phyloP scores from a whole-genome alignment of 2,888 invertebrate species.

The Drosophila melanocephala region DNA sequence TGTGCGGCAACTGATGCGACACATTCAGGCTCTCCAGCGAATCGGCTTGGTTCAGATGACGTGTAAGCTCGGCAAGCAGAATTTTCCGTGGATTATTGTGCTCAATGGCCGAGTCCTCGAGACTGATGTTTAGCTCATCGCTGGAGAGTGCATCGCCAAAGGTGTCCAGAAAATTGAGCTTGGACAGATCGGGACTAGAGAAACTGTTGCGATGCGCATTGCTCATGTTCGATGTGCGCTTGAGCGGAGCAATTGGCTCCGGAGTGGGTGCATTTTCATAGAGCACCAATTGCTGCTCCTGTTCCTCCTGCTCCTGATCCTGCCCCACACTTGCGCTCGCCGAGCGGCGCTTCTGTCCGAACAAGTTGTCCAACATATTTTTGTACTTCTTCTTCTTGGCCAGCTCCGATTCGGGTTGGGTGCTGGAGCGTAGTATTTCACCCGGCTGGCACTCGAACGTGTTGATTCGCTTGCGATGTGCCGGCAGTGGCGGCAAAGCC shows the following conservation, averaged over 20 bases:
- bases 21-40: constrained; percentile 82
- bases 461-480: constrained; percentile 84
- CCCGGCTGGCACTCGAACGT: constrained; percentile 78
- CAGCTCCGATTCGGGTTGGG: constrained; percentile 84
- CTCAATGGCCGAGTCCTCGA: constrained; percentile 74
- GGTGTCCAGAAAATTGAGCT: constrained; percentile 80
- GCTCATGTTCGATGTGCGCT: constrained; percentile 37
- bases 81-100: constrained; percentile 38
- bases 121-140: constrained; percentile 69
- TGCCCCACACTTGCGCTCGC: constrained; percentile 67
- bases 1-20: constrained; percentile 83
- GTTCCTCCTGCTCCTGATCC: constrained; percentile 19
- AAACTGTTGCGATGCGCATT: constrained; percentile 84
- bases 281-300: constrained; percentile 26
- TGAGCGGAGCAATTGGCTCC: constrained; percentile 31
- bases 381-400: constrained; percentile 84
- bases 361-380: constrained; percentile 81
- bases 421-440: constrained; percentile 83
- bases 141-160: constrained; percentile 73
- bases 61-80: constrained; percentile 47
- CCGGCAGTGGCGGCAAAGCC: constrained; percentile 80
- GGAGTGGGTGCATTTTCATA: constrained; percentile 72
- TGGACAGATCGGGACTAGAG: constrained; percentile 85
- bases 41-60: constrained; percentile 58
- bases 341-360: constrained; percentile 79